phyloP scores from a whole-genome alignment of 2,888 invertebrate species.

The Athalia cordata region DNA sequence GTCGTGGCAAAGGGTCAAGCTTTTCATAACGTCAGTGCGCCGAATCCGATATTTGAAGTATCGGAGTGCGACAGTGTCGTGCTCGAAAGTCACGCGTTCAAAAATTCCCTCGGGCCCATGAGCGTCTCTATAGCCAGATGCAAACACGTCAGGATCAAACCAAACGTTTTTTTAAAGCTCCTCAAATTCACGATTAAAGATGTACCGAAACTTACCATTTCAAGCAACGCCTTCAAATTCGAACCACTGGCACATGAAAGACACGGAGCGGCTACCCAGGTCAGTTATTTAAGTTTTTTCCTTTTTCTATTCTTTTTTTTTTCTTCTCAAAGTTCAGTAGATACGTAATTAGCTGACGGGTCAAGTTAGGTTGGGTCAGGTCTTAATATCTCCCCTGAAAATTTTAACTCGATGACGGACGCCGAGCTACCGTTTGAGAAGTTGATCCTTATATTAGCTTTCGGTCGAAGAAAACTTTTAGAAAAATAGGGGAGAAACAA shows the following conservation, averaged over 20 bases:
- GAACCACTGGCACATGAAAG: slow-evolving; percentile 78
- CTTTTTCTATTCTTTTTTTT: too few species aligned
- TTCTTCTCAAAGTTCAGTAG: background rate
- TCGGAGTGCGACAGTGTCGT: slow-evolving; percentile 77
- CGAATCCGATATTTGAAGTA: slow-evolving; percentile 79
- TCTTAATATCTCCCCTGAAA: background rate
- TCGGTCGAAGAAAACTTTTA: too few species aligned
- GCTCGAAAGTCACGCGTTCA: slow-evolving; percentile 80
- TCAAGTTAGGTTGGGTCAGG: slow-evolving; percentile 20
- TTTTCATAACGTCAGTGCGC: slow-evolving; percentile 78
- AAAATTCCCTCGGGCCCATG: slow-evolving; percentile 79
- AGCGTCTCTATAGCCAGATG: slow-evolving; percentile 78
- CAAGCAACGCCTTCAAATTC: slow-evolving; percentile 79
- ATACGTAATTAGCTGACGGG: slow-evolving; percentile 14
- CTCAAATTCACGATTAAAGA: slow-evolving; percentile 78
- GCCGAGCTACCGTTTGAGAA: background rate
- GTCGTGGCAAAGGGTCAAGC: slow-evolving; percentile 78
- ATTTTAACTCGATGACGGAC: slow-evolving; percentile 20
- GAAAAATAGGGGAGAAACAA: too few species aligned
- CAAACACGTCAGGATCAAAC: slow-evolving; percentile 77
- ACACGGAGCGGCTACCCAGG: slow-evolving; percentile 78
- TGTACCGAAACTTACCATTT: slow-evolving; percentile 77
- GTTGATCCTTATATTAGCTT: slow-evolving; percentile 22
- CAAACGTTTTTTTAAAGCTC: slow-evolving; percentile 81
- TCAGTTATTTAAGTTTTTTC: slow-evolving; percentile 46